Evolutionary conservation across 2,113 vertebrate genomes (phyloP), one percentile per base, ranked within the genome.

Genomic region (Zosterops hypoxanthus): DNA sequence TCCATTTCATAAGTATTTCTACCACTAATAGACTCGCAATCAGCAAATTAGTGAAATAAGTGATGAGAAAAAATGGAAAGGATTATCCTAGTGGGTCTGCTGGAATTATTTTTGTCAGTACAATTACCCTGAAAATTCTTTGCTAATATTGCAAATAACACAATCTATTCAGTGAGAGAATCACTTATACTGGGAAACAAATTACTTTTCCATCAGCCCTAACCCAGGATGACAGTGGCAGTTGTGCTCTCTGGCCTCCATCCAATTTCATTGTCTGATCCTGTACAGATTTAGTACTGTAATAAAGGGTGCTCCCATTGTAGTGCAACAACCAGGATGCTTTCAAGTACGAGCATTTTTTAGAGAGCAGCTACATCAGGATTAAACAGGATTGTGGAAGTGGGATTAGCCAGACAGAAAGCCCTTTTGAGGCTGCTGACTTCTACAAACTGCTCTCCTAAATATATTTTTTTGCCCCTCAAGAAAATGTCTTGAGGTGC

Each of bases 211-310:
- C 95, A 92, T 95, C 90, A 97, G 88, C 89, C 73, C 86, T 98
- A 98, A 94, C 92, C 90, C 91, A 86, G 95, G 89, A 95, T 97
- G 96, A 95, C 95, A 96, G 84, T 75, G 89, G 93, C 77, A 92
- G 95, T 92, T 91, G 80, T 91, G 95, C 91, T 97, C 95, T 80
- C 83, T 91, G 97, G 96, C 97, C 94, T 93, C 93, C 93, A 92
- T 96, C 97, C 96, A 97, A 97, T 94, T 94, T 94, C 94, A 96
- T 96, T 95, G 94, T 95, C 96, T 92, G 92, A 96, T 96, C 95
- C 90, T 70, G 68, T 95, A 73, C 84, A 81, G 86, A 94, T 95
- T 95, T 90, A 94, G 86, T 94, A 65, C 92, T 90, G 93, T 93
- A 94, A 94, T 97, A 97, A 96, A 90, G 87, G 70, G 82, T n/a